Evolutionary conservation across 2,888 invertebrate genomes (phyloP).

Genomic region (Meiosimyza decipiens): DNA sequence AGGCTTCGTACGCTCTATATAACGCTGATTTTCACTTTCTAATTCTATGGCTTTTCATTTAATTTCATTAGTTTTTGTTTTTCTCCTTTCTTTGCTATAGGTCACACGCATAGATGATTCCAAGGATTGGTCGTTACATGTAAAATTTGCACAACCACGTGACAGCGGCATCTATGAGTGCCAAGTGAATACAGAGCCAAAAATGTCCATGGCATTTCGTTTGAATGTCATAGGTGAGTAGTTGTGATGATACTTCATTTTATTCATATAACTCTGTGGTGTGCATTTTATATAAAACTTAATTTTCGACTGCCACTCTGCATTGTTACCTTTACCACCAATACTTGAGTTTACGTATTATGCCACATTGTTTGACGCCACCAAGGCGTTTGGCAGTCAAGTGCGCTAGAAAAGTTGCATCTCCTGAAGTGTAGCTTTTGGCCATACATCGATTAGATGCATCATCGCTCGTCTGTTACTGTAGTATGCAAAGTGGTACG

Average conservation of each 20-base stretch:
- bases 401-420: too few species aligned
- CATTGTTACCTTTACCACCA: not conserved
- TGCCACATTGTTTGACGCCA: too few species aligned
- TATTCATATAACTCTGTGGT: not conserved
- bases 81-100: constrained; percentile 45
- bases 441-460: too few species aligned
- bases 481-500: too few species aligned
- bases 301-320: not conserved
- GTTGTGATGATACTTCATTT: not conserved
- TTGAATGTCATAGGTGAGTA: constrained; percentile 82
- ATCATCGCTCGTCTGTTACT: too few species aligned
- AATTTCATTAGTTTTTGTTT: too few species aligned
- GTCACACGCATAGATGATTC: constrained; percentile 75
- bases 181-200: constrained; percentile 81
- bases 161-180: constrained; percentile 79
- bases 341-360: not conserved
- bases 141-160: constrained; percentile 86
- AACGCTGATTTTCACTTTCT: too few species aligned
- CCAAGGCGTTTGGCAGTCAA: too few species aligned
- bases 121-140: constrained; percentile 90
- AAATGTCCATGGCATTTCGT: constrained; percentile 87
- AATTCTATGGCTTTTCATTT: too few species aligned
- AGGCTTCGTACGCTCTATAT: too few species aligned
- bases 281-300: too few species aligned
- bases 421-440: too few species aligned